Conservation (phyloP, 2,888 invertebrate species). For the Andricus curvator region DNA sequence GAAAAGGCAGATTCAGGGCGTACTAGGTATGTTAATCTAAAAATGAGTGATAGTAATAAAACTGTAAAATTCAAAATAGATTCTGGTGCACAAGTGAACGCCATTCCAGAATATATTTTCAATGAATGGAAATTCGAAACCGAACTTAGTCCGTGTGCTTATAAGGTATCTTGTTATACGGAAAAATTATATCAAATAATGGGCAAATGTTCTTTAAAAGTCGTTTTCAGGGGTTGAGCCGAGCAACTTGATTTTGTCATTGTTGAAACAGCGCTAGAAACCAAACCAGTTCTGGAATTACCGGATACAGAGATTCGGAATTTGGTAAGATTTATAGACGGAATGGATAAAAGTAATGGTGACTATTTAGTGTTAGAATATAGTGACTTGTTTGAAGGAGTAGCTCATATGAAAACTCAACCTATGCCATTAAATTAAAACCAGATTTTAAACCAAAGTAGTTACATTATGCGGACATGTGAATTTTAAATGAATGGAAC, state of each 20-base stretch:
- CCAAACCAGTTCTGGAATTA: background rate
- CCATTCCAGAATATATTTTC: slow-evolving; percentile 21
- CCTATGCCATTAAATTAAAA: too few species aligned
- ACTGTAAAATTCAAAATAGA: slow-evolving; percentile 30
- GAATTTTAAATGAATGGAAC: too few species aligned
- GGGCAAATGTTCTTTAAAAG: too few species aligned
- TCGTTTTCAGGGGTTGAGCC: too few species aligned
- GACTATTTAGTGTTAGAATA: background rate
- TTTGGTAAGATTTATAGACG: background rate
- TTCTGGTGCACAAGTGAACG: slow-evolving; percentile 39
- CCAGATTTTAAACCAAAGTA: too few species aligned
- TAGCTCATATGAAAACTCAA: too few species aligned
- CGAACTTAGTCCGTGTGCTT: too few species aligned
- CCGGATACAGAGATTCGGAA: background rate
- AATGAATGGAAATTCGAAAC: too few species aligned
- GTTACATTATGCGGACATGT: too few species aligned
- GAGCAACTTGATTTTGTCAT: background rate
- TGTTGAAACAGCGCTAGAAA: background rate
- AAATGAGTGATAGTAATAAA: background rate
- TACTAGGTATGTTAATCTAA: slow-evolving; percentile 9
- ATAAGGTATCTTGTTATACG: too few species aligned
- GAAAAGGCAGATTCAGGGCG: too few species aligned
- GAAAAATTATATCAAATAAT: too few species aligned
- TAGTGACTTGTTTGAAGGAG: background rate
- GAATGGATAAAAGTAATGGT: background rate